These are phyloP conservation scores for Formica aserva DNA, from an alignment of 2,888 invertebrate genomes.

Conservation along the genomic window DNA sequence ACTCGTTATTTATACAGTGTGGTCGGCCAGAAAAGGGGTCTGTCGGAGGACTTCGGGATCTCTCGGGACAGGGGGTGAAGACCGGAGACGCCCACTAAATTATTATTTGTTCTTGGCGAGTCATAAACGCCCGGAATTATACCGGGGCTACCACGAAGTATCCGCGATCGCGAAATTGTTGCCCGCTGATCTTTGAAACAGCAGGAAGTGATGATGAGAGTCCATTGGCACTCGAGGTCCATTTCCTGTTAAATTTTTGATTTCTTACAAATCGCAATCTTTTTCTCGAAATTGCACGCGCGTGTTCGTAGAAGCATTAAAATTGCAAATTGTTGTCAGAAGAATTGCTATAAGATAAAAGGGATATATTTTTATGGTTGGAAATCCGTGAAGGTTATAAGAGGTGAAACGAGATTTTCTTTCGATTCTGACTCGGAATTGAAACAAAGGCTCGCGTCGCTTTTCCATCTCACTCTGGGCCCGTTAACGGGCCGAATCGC, in stretches of 20 bases:
- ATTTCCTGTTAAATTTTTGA: background rate
- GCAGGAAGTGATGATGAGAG: conserved; percentile 57
- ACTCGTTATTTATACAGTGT: conserved; percentile 85
- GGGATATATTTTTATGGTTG: background rate
- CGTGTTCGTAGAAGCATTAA: background rate
- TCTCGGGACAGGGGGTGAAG: conserved; percentile 68
- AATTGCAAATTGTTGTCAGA: background rate
- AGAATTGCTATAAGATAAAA: background rate
- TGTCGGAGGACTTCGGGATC: conserved; percentile 48
- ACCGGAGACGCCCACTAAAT: conserved; percentile 85
- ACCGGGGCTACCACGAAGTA: conserved; percentile 80
- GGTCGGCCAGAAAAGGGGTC: conserved; percentile 63
- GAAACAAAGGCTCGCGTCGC: conserved; percentile 34
- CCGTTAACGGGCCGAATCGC: conserved; percentile 15
- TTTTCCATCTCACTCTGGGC: conserved; percentile 2
- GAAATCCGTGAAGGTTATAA: background rate
- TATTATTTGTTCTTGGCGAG: conserved; percentile 85
- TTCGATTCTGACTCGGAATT: background rate
- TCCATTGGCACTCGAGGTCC: conserved; percentile 6
- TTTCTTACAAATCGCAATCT: background rate
- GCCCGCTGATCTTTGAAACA: conserved; percentile 69
- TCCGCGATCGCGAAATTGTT: conserved; percentile 70
- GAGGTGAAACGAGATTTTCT: background rate
- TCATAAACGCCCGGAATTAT: conserved; percentile 85
- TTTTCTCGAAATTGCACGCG: background rate